These are phyloP conservation scores for Hyphantria cunea DNA, from an alignment of 1,140 invertebrate species.

Conservation along the genomic window DNA sequence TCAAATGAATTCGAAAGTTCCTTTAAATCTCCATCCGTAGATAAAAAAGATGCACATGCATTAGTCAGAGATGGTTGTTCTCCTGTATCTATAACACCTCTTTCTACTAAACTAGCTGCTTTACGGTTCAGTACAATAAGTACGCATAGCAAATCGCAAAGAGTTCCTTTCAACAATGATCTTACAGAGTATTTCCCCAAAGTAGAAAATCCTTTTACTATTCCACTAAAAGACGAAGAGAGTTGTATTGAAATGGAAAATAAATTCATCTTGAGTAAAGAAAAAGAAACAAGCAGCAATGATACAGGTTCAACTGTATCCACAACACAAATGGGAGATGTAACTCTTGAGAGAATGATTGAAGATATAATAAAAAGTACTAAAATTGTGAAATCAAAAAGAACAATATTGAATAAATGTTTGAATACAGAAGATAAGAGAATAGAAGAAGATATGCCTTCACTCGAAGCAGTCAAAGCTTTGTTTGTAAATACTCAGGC, in stretches of 20 bases:
- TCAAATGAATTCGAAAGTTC: constrained; percentile 75
- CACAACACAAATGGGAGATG: constrained; percentile 74
- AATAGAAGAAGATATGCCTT: constrained; percentile 55
- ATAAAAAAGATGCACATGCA: constrained; percentile 69
- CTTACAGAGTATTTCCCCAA: constrained; percentile 69
- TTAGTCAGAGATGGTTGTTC: constrained; percentile 71
- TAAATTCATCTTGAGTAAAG: constrained; percentile 70
- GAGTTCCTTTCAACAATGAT: constrained; percentile 48
- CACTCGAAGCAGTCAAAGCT: constrained; percentile 59
- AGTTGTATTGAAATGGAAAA: constrained; percentile 75
- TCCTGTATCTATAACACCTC: constrained; percentile 68
- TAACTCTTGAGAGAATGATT: constrained; percentile 76
- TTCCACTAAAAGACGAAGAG: constrained; percentile 71
- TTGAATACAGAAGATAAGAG: constrained; percentile 39
- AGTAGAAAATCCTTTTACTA: constrained; percentile 64
- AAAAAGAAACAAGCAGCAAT: constrained; percentile 65
- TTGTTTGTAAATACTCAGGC: constrained; percentile 71
- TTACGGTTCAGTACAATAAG: constrained; percentile 75
- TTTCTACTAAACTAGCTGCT: constrained; percentile 69
- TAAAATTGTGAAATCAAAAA: constrained; percentile 73
- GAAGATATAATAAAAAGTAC: constrained; percentile 79
- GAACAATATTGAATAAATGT: constrained; percentile 59
- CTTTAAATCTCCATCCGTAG: constrained; percentile 71
- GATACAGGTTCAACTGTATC: constrained; percentile 71
- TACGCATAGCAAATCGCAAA: constrained; percentile 64